phyloP scores from a whole-genome alignment of 2,113 vertebrate genomes.

The Coregonus clupeaformis region DNA sequence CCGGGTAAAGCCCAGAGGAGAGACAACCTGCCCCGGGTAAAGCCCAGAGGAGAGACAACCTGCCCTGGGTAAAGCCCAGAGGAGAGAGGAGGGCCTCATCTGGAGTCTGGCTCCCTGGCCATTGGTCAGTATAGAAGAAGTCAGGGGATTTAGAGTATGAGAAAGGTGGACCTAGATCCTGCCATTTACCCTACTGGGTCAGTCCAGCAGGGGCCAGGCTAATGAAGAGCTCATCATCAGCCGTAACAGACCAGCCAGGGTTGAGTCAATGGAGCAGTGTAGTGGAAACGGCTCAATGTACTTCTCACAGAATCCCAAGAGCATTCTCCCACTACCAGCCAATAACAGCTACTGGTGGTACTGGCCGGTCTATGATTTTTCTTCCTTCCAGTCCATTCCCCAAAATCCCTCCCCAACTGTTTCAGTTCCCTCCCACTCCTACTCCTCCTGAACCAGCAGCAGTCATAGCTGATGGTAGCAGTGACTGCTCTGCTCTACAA shows the following conservation, averaged over 20 bases:
- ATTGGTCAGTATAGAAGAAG: not conserved
- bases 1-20: too few species aligned
- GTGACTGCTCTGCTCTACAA: constrained; percentile 3
- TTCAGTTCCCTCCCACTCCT: not conserved
- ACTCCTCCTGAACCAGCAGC: not conserved
- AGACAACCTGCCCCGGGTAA: too few species aligned
- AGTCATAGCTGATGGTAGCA: not conserved
- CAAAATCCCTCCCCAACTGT: not conserved
- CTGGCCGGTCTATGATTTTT: not conserved
- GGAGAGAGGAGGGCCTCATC: not conserved
- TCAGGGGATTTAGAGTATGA: too few species aligned
- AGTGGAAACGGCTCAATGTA: not conserved
- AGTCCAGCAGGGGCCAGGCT: not conserved
- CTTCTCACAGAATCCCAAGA: constrained; percentile 1
- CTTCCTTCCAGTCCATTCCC: not conserved
- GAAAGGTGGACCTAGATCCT: not conserved
- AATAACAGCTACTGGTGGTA: too few species aligned
- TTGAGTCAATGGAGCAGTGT: not conserved
- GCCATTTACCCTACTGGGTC: not conserved
- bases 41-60: too few species aligned
- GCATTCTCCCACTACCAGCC: too few species aligned
- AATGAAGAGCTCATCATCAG: not conserved
- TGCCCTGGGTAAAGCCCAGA: too few species aligned
- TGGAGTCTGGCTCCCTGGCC: not conserved
- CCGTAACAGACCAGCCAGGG: not conserved